Evolutionary conservation across 2,113 vertebrate genomes (phyloP), one percentile per base, ranked within the genome.

Genomic region (Austrofundulus limnaeus): DNA sequence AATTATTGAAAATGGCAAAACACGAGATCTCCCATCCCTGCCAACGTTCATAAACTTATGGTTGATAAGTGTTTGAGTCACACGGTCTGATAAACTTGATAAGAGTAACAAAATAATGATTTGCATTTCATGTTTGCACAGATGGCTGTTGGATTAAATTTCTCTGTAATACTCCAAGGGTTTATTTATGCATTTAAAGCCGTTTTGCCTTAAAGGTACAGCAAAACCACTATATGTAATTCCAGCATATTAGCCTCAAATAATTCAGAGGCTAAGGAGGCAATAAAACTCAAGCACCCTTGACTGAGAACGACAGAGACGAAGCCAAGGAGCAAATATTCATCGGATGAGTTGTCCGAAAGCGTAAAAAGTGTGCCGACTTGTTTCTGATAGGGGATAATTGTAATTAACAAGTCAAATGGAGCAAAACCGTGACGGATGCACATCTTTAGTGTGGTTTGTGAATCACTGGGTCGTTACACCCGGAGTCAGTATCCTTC

Each of bases 341-440:
- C 78, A 52, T 48, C 31, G 72, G 75, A 79, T 69, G 81, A 75
- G 72, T 66, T 66, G 52, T 75, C 72, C 75, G 64, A 67, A 66
- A 77, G 74, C 38, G 31, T 72, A 61, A 71, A n/a, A 73, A 80
- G 69, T 73, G 46, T 34, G 51, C 61, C 23, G 70, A 75, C 78
- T 66, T 72, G 69, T 80, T 83, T 79, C 77, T 80, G 77, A 86
- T 82, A 24, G 85, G 80, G 84, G 77, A 81, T 86, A 85, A 90
- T 90, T 83, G 82, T 85, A 92, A 91, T 92, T 88, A 89, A 78
- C 83, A 75, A 88, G 78, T 90, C 78, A 88, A 91, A 90, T 87
- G 82, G 83, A 87, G 89, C 86, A 78, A 71, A 89, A 76, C 90
- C 24, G 60, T 90, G 90, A 90, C 89, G 87, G 88, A 91, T 88